Percentiles rank a stretch among this genome's conserved stretches.
Evolutionary conservation across 64 coral and sea anemone species (phyloP).

Genomic region (Montipora capricornis): DNA sequence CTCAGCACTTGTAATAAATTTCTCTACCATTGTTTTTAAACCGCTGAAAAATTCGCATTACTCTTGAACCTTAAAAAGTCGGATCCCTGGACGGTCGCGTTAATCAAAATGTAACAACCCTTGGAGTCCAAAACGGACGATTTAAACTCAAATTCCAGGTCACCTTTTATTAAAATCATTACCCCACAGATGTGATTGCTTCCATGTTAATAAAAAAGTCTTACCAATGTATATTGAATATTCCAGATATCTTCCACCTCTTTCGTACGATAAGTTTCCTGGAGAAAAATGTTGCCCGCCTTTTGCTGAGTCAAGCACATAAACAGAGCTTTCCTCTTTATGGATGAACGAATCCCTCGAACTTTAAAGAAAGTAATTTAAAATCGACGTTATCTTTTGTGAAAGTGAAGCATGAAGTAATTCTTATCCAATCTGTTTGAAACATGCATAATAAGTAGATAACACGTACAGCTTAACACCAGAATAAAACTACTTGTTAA

Average conservation of each 20-base stretch:
- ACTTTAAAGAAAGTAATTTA: background rate
- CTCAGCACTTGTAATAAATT: background rate
- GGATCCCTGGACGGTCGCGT: too few species aligned
- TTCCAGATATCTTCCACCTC: background rate
- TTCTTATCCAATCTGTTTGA: background rate
- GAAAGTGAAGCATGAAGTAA: background rate
- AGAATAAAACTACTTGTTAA: background rate
- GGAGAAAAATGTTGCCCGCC: background rate
- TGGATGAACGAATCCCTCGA: conserved; percentile 5
- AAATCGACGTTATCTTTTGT: background rate
- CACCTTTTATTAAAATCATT: background rate
- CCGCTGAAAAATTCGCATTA: background rate
- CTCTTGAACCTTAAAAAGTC: background rate
- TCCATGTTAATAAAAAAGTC: background rate
- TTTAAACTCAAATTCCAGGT: background rate
- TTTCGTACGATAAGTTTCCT: background rate
- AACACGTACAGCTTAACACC: background rate
- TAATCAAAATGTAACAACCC: background rate
- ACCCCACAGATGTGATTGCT: background rate
- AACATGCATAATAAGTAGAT: background rate
- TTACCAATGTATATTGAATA: background rate
- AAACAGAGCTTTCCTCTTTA: background rate
- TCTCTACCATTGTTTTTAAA: background rate
- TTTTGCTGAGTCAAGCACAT: background rate
- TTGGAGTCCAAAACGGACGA: background rate